Evolutionary conservation across 2,797 vertebrate genomes (phyloP), one percentile per base, ranked within the genome.

Genomic region (Echeneis naucrates): DNA sequence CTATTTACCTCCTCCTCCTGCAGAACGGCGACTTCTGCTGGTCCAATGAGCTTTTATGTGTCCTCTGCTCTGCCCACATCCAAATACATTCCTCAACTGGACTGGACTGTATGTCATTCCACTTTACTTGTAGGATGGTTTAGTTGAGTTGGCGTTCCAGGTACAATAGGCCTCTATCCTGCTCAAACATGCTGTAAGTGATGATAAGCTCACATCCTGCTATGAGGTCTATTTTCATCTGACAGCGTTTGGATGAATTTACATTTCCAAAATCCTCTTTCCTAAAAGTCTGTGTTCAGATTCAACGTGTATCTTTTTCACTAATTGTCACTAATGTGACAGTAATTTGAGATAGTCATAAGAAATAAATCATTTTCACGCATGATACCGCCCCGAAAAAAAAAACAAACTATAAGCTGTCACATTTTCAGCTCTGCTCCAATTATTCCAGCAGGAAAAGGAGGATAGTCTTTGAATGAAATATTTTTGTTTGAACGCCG

Each of bases 1-100:
- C 56, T 35, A 35, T 72, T 72, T 30, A 9, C 14, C 45, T 24
- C 14, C 40, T 27, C 19, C n/a, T n/a, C n/a, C n/a, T n/a, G n/a
- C n/a, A n/a, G n/a, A n/a, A n/a, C n/a, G n/a, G n/a, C n/a, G n/a
- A n/a, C n/a, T n/a, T n/a, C 21, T 48, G 47, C 11, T 48, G 47
- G 12, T n/a, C n/a, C n/a, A n/a, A n/a, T n/a, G n/a, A n/a, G 23
- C 21, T 24, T 24, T 14, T 48, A 14, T 14, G 23, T 24, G 6
- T 50, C 47, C 23, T 14, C 23, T 21, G 42, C 19, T 42, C 8
- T 23, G 8, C 10, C 12, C 4, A 24, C 21, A 27, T 27, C 12
- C 23, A 50, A 24, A 26, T 47, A 47, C 8, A n/a, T 27, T 19
- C 19, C 37, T 27, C 5, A 6, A n/a, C n/a, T n/a, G 17, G 6